Evolutionary conservation across 2,113 vertebrate genomes (phyloP).

Genomic region (Motacilla alba): DNA sequence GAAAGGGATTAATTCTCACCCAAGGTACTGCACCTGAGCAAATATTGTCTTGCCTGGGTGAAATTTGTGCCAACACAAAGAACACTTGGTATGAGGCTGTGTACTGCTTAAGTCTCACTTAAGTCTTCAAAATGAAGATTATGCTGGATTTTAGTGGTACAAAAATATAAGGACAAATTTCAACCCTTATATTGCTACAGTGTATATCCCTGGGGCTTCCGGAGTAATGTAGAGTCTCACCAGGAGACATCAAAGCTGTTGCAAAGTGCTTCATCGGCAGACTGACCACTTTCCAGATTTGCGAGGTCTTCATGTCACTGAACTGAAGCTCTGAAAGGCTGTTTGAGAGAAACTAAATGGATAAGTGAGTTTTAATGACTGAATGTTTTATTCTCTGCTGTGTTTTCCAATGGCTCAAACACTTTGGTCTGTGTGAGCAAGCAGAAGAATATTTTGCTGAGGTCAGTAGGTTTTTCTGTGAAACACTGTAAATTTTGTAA

Average conservation of each 20-base stretch:
- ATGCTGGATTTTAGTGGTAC: background rate
- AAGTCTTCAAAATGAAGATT: constrained; percentile 23
- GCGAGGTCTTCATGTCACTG: background rate
- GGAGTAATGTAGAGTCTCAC: background rate
- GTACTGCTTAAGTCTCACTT: constrained; percentile 44
- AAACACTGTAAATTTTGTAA: background rate
- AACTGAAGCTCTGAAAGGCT: background rate
- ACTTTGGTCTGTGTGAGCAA: background rate
- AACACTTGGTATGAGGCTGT: constrained; percentile 40
- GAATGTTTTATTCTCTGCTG: background rate
- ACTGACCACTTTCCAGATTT: background rate
- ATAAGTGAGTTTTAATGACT: background rate
- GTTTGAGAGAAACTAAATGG: background rate
- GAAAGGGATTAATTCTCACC: constrained; percentile 66
- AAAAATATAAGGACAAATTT: background rate
- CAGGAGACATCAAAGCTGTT: background rate
- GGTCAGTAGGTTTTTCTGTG: background rate
- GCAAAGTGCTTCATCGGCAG: background rate
- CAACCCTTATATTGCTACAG: background rate
- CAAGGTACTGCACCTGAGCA: constrained; percentile 68
- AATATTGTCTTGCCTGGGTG: constrained; percentile 68
- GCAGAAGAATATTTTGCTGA: background rate
- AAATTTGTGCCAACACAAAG: constrained; percentile 60
- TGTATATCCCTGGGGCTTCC: background rate
- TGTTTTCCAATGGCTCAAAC: background rate